Conservation (phyloP, 2,888 invertebrate species). For the Calliphora vomitoria region DNA sequence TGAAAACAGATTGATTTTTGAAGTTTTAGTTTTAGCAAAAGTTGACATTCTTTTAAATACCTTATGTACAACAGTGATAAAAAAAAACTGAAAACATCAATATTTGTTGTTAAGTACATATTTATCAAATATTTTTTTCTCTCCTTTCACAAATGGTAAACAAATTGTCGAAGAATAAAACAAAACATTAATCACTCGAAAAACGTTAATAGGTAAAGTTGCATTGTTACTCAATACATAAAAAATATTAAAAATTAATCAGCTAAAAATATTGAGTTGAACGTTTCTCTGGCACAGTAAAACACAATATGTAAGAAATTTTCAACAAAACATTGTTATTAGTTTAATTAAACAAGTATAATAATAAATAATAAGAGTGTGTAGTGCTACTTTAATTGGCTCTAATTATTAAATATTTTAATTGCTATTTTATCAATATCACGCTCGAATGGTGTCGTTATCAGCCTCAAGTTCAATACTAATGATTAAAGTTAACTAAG, state of each 20-base stretch:
- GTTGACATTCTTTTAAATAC: conserved; percentile 31
- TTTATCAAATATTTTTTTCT: conserved; percentile 15
- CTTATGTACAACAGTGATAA: not conserved
- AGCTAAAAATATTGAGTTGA: not conserved
- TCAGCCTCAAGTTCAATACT: conserved; percentile 11
- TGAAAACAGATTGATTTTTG: no score
- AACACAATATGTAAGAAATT: not conserved
- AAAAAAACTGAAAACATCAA: not conserved
- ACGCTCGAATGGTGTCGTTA: not conserved
- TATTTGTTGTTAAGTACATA: not conserved
- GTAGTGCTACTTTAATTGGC: not conserved
- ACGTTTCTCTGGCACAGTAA: not conserved
- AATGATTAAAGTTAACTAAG: not conserved
- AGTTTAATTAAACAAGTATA: not conserved
- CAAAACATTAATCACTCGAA: conserved; percentile 30
- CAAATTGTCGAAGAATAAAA: not conserved
- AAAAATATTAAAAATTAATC: not conserved
- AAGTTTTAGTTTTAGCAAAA: not conserved
- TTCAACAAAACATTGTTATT: not conserved
- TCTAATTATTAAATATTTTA: conserved; percentile 1
- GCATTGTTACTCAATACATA: not conserved
- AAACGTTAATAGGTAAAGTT: conserved; percentile 31
- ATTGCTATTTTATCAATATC: not conserved
- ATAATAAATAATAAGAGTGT: not conserved
- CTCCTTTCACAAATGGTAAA: not conserved